Evolutionary conservation across 2,797 vertebrate species (phyloP).

Genomic region (Paedocypris micromegethes): DNA sequence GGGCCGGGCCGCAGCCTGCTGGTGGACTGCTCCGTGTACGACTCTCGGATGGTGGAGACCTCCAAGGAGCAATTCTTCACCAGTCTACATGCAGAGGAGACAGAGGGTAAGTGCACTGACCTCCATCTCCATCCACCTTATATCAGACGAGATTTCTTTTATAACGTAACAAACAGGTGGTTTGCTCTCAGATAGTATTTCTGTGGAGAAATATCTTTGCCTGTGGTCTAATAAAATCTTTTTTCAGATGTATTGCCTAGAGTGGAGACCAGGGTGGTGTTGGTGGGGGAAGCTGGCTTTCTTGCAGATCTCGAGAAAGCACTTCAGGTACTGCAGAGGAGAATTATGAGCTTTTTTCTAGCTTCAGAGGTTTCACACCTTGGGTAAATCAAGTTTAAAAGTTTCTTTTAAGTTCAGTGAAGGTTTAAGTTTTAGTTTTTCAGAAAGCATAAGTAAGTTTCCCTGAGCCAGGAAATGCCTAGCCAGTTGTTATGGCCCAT

Average conservation of each 20-base stretch:
- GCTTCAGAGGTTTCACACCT: no score
- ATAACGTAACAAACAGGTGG: constrained; percentile 10
- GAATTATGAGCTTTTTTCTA: not conserved
- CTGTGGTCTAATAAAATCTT: constrained; percentile 31
- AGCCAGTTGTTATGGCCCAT: no score
- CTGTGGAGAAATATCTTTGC: constrained; percentile 24
- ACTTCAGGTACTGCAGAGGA: constrained; percentile 71
- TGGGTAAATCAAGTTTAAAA: no score
- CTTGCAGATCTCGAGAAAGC: constrained; percentile 77
- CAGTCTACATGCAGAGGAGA: constrained; percentile 62
- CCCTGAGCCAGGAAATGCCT: no score
- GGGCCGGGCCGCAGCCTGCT: constrained; percentile 76
- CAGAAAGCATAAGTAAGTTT: no score
- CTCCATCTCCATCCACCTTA: constrained; percentile 1
- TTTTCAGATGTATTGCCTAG: constrained; percentile 81
- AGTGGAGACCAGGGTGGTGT: constrained; percentile 84
- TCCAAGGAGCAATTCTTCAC: constrained; percentile 78
- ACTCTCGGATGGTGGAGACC: constrained; percentile 81
- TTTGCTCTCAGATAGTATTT: constrained; percentile 28
- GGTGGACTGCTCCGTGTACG: constrained; percentile 85
- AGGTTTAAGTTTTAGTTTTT: no score
- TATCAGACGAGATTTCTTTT: constrained; percentile 13
- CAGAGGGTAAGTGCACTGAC: constrained; percentile 73
- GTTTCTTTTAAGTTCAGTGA: no score
- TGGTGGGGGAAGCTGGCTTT: constrained; percentile 81